Evolutionary conservation across 2,888 invertebrate genomes (phyloP).

Genomic region (Pseudococcus viburni): DNA sequence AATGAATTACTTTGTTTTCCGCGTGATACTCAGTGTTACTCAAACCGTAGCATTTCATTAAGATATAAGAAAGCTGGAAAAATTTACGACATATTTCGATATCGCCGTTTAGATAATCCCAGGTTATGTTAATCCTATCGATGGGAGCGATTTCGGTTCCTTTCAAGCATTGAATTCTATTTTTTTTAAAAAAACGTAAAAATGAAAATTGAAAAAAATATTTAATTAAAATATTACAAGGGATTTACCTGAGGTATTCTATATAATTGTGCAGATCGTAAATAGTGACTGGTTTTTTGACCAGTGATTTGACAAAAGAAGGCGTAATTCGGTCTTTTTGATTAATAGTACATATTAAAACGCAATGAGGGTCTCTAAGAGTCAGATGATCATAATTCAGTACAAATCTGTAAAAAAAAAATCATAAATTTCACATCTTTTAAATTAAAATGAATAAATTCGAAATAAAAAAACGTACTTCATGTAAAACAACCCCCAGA

Average conservation of each 20-base stretch:
- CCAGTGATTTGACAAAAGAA: not conserved
- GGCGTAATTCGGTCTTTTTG: not conserved
- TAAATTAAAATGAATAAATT: not conserved
- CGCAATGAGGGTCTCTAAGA: conserved; percentile 46
- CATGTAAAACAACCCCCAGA: conserved; percentile 20
- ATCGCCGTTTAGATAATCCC: conserved; percentile 54
- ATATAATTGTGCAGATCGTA: conserved; percentile 40
- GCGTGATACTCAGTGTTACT: not conserved
- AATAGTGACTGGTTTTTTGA: not conserved
- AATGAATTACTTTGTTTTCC: conserved; percentile 26
- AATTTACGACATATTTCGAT: conserved; percentile 13
- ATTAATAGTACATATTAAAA: conserved; percentile 40
- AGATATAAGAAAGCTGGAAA: conserved; percentile 52
- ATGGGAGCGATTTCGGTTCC: not conserved
- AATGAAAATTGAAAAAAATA: not conserved
- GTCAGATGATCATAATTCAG: conserved; percentile 27
- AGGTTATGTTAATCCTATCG: not conserved
- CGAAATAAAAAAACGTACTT: conserved; percentile 32
- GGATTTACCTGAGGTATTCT: conserved; percentile 56
- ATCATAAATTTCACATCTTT: not conserved
- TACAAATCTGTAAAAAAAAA: not conserved
- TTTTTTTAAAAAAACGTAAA: not conserved
- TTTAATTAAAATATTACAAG: not conserved
- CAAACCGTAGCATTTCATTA: conserved; percentile 48
- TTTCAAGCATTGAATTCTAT: conserved; percentile 48